Evolutionary conservation across 2,113 vertebrate genomes (phyloP), one percentile per base, ranked within the genome.

Genomic region (Nanorana parkeri): DNA sequence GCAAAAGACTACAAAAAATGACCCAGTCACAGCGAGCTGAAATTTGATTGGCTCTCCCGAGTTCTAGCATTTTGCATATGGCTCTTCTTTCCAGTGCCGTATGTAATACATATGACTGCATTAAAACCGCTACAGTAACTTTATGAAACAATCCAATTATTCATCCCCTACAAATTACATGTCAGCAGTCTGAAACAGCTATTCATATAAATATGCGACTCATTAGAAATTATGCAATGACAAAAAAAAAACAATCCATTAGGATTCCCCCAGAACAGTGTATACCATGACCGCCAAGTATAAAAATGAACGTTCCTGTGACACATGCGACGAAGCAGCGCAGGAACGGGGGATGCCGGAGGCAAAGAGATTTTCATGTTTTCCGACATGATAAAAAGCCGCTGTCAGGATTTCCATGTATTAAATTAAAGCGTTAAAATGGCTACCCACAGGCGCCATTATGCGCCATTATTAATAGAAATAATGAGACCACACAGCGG

Each of bases 331-430:
- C 41, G 29, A 13, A 26, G 63, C 21, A 76, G 17, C 36, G 32
- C 17, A 4, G 23, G 52, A 10, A n/a, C 19, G 23, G 21, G 60
- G 54, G 36, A 20, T 21, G 47, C 60, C 60, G 41, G 7, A 29
- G 69, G 66, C 68, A 66, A 71, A 21, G 79, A 69, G 61, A 2
- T 47, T 55, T 56, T 55, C 23, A 55, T 66, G 52, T 81, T 81
- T 81, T 51, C 20, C 47, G 11, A 20, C 24, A 32, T 71, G 60
- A 81, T 74, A 81, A 81, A 66, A 51, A 69, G 56, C 51, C 20
- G 51, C 69, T 81, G 79, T 66, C 79, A 81, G 47, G 68, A 65
- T 66, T 81, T 21, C 61, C 47, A 72, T 64, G 61, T 41, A 81
- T 81, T 65, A 66, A 81, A 74, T 81, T 66, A 81, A 74, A 36